phyloP scores from a whole-genome alignment of 2,888 invertebrate species.

The Drosophila lacicola region DNA sequence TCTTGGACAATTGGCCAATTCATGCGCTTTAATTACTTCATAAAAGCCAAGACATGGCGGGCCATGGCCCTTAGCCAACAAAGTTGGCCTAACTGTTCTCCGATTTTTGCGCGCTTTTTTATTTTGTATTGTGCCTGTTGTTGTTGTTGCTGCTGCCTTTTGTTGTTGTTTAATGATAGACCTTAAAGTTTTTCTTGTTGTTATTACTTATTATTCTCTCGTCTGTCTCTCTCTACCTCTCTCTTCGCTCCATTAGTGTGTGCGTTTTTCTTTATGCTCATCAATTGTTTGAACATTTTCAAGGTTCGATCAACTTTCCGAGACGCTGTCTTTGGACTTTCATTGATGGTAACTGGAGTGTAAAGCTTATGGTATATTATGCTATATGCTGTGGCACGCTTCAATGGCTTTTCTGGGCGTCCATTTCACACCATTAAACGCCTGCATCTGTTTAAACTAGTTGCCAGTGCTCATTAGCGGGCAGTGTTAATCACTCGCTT shows the following conservation, averaged over 20 bases:
- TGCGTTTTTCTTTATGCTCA: slow-evolving; percentile 31
- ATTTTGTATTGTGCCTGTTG: slow-evolving; percentile 8
- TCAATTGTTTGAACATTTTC: slow-evolving; percentile 60
- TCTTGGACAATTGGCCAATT: slow-evolving; percentile 72
- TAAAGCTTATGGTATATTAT: slow-evolving; percentile 34
- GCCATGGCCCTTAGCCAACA: slow-evolving; percentile 51
- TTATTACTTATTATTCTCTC: slow-evolving; percentile 14
- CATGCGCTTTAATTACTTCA: slow-evolving; percentile 79
- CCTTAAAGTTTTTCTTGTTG: slow-evolving; percentile 38
- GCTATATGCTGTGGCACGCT: slow-evolving; percentile 51
- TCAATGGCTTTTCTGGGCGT: slow-evolving; percentile 56
- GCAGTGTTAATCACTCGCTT: slow-evolving; percentile 63
- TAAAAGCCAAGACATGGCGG: slow-evolving; percentile 52
- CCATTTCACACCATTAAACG: slow-evolving; percentile 47
- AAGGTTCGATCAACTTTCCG: slow-evolving; percentile 76
- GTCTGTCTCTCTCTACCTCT: background rate
- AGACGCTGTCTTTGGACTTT: slow-evolving; percentile 46
- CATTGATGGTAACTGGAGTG: slow-evolving; percentile 61
- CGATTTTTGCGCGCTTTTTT: slow-evolving; percentile 48
- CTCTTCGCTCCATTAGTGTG: slow-evolving; percentile 16
- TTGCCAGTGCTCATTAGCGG: slow-evolving; percentile 38
- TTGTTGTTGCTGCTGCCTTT: slow-evolving; percentile 32
- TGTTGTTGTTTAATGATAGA: slow-evolving; percentile 65
- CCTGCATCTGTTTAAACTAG: slow-evolving; percentile 52
- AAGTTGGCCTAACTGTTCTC: slow-evolving; percentile 61